Evolutionary conservation across 2,888 invertebrate species (phyloP), one percentile per base, ranked within the genome.

Genomic region (Volucella inflata): DNA sequence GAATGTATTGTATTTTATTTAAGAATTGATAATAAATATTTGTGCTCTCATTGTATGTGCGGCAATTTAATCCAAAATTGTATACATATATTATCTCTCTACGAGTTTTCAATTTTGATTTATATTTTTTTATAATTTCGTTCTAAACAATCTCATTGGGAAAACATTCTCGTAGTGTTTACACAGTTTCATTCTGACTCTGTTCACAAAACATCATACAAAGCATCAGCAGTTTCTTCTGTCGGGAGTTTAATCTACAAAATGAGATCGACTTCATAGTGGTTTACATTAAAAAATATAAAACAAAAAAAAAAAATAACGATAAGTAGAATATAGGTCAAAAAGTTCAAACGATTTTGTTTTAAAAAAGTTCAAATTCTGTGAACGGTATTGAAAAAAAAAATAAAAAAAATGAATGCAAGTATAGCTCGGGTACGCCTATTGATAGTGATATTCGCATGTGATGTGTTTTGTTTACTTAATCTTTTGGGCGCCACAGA

Each of bases 101-200:
- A 62, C 62, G 51, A 40, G 48, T 30, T 72, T 42, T 70, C 59
- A 17, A 68, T 42, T 51, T 51, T 75, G 11, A 11, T 44, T 51
- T 70, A 51, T 14, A 38, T 38, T 68, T 12, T 51, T 44, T 11
- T 12, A 12, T 44, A 11, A 0, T 16, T 30, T 70, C 53, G 12
- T 48, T 60, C 55, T 62, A 68, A 60, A 38, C 40, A 55, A 51
- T 72, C 65, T 65, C 59, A 46, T 38, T 10, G 50, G 50, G 14
- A 8, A 46, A 6, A 40, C 55, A 42, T 48, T 50, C 1, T 36
- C 16, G 16, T 53, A 30, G 75, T 53, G 77, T n/a, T 51, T 57
- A 71, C 16, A 42, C 70, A 83, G 83, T 83, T 74, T 42, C n/a
- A 64, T 64, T 78, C 64, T 74, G 83, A 78, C 83, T 78, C 78